Conservation (phyloP, 1,140 invertebrate genomes). For the Nylanderia fulva region DNA sequence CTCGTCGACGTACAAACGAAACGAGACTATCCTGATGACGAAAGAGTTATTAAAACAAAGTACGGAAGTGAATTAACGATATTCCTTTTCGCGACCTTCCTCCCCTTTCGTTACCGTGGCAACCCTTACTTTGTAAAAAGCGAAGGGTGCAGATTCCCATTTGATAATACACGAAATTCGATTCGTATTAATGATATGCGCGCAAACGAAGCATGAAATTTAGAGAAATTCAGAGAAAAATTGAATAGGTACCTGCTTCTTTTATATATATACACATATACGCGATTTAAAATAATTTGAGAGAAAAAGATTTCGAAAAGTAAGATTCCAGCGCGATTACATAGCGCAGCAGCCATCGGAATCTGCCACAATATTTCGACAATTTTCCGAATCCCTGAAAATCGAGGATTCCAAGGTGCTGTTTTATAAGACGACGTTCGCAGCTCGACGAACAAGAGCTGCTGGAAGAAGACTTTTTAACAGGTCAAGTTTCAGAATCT, state of each 20-base stretch:
- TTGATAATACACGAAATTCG: constrained; percentile 2
- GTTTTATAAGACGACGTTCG: constrained; percentile 24
- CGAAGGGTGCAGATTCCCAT: background rate
- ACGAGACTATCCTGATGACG: constrained; percentile 58
- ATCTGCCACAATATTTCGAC: constrained; percentile 37
- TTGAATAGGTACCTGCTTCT: too few relatives aligned
- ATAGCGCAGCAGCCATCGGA: background rate
- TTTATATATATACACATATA: too few relatives aligned
- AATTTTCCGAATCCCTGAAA: constrained; percentile 18
- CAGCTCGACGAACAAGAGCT: constrained; percentile 62
- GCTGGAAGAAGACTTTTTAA: constrained; percentile 79
- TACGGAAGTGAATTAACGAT: constrained; percentile 62
- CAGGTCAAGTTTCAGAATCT: constrained; percentile 80
- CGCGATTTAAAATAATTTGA: too few relatives aligned
- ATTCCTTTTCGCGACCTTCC: constrained; percentile 43
- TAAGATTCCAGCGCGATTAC: background rate
- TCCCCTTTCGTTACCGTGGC: constrained; percentile 22
- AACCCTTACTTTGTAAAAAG: background rate
- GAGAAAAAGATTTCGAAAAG: too few relatives aligned
- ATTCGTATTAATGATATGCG: background rate
- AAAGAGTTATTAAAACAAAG: constrained; percentile 65
- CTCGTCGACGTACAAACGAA: constrained; percentile 63
- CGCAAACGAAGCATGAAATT: background rate
- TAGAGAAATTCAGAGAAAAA: too few relatives aligned
- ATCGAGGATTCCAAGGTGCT: constrained; percentile 13